Evolutionary conservation across 1,140 invertebrate genomes (phyloP), one percentile per base, ranked within the genome.

Genomic region (Hylaeus volcanicus): DNA sequence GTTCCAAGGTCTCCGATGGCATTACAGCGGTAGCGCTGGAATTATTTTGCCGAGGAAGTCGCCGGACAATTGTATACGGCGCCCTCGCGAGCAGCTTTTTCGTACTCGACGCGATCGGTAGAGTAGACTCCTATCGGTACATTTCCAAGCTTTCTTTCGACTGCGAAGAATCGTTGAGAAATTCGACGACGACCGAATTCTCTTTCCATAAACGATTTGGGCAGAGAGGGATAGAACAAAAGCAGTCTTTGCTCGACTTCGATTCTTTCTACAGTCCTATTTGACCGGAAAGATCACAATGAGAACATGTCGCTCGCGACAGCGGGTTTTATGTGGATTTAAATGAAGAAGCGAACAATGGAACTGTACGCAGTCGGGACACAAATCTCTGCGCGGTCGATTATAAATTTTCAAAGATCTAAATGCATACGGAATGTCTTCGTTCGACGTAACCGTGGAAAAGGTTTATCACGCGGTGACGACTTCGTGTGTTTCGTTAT

Each of bases 341-440:
- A 60, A 77, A 77, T 69, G 55, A 6, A 76, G 26, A 76, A 45
- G 48, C 11, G 3, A 11, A 68, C 39, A 76, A 76, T 15, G 45
- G 37, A 64, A 9, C 41, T 5, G 26, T 4, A 45, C 26, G 26
- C 26, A 26, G 26, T 26, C 26, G 26, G 26, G 26, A 26, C 26
- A 26, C 26, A 26, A 26, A 26, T 26, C 26, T 26, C 26, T 26
- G 26, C 26, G 26, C 26, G 26, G 26, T 45, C 37, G 37, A 39
- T 63, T 63, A 11, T 11, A 14, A 55, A 15, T 43, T 43, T 60
- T 1, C 12, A 11, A n/a, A 41, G 43, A n/a, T 5, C 45, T 11
- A n/a, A 51, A 51, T 68, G 65, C 65, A 53, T 12, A n/a, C 45
- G 65, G 65, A 68, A 51, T 11, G 5, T 68, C n/a, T 41, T 8